These are phyloP conservation scores for Drosophila murphyi DNA, from an alignment of 1,140 invertebrate genomes.

Conservation along the genomic window DNA sequence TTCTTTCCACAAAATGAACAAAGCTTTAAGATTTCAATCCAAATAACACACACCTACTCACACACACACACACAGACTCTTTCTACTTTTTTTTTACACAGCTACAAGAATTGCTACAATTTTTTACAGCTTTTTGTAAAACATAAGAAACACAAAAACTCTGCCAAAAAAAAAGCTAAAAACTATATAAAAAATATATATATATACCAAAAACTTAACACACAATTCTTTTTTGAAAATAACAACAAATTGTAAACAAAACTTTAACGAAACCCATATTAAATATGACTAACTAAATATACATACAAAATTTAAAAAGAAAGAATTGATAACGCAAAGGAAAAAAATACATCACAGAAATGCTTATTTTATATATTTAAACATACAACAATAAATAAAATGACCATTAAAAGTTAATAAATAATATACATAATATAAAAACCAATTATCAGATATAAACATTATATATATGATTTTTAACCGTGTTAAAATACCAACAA, in stretches of 20 bases:
- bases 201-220: conserved; percentile 10
- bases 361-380: conserved; percentile 78
- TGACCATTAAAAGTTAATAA: conserved; percentile 66
- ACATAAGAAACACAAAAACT: conserved; percentile 49
- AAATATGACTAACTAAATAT: conserved; percentile 54
- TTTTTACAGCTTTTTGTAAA: conserved; percentile 24
- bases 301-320: conserved; percentile 35
- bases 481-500: conserved; percentile 41
- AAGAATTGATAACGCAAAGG: conserved; percentile 17
- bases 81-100: conserved; percentile 11
- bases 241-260: conserved; percentile 68
- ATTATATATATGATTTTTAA: conserved; percentile 67
- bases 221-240: conserved; percentile 56
- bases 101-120: conserved; percentile 13
- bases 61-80: neutral
- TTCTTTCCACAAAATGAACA: conserved; percentile 8
- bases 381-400: conserved; percentile 72
- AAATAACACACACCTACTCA: too few relatives aligned
- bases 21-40: conserved; percentile 49
- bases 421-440: conserved; percentile 53
- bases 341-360: conserved; percentile 35
- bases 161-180: conserved; percentile 46
- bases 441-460: conserved; percentile 43
- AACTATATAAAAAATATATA: conserved; percentile 6
- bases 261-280: conserved; percentile 28